phyloP scores from a whole-genome alignment of 1,140 invertebrate genomes.

The Tribolium madens region DNA sequence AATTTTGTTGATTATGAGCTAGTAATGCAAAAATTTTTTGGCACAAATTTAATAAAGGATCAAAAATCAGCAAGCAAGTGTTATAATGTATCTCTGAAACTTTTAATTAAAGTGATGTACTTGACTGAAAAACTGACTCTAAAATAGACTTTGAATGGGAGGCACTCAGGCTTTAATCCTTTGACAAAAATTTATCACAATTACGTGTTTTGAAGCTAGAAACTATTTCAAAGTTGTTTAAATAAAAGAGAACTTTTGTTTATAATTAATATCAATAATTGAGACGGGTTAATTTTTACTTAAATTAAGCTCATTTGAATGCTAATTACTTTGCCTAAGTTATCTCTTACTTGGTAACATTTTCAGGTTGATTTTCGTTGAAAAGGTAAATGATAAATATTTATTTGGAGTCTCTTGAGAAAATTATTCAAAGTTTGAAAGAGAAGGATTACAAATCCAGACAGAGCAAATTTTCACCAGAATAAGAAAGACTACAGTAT shows the following conservation, averaged over 20 bases:
- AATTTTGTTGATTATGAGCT: no score
- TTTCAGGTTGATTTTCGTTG: not conserved
- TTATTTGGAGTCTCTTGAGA: not conserved
- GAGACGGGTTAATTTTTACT: no score
- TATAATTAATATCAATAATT: no score
- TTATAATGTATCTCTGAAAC: not conserved
- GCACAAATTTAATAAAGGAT: not conserved
- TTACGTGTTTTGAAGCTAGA: not conserved
- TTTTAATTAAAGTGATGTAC: not conserved
- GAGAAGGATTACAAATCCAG: not conserved
- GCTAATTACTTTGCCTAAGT: no score
- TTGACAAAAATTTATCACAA: not conserved
- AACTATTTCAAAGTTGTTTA: no score
- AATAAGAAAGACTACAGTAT: no score
- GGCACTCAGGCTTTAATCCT: not conserved
- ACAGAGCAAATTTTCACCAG: not conserved
- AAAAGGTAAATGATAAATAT: not conserved
- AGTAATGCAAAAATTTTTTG: no score
- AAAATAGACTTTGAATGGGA: not conserved
- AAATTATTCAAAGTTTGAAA: not conserved
- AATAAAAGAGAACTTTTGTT: no score
- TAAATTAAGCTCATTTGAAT: no score
- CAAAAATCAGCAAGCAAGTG: not conserved
- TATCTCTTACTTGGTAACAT: not conserved
- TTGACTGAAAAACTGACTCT: not conserved